Evolutionary conservation across 2,797 vertebrate species (phyloP).

Genomic region (Balearica regulorum): DNA sequence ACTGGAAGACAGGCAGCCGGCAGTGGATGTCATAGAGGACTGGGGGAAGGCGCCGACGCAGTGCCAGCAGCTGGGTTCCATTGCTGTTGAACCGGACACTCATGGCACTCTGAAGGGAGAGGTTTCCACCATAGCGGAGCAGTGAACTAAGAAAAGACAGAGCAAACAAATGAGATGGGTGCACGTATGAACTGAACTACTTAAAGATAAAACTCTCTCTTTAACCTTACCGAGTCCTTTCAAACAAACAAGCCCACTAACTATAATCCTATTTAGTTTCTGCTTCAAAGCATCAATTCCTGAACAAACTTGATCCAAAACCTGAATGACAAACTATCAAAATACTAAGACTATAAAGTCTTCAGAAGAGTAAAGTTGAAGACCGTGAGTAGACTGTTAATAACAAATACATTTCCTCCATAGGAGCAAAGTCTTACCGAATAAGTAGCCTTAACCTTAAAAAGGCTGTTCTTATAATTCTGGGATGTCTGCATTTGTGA

Average conservation of each 20-base stretch:
- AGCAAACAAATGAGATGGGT: background rate
- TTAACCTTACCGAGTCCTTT: background rate
- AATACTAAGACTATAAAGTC: background rate
- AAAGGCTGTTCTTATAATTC: background rate
- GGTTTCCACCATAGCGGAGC: slow-evolving; percentile 93
- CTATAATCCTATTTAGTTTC: background rate
- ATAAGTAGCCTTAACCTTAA: background rate
- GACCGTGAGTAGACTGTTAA: background rate
- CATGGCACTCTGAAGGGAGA: slow-evolving; percentile 97
- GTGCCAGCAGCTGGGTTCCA: slow-evolving; percentile 91
- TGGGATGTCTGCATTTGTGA: background rate
- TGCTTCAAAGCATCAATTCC: background rate
- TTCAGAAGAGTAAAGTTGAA: background rate
- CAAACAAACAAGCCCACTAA: background rate
- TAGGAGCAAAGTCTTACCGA: background rate
- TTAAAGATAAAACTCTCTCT: background rate
- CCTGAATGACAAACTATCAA: background rate
- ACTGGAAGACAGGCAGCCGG: slow-evolving; percentile 96
- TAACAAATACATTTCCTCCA: background rate
- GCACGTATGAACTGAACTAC: fast-evolving
- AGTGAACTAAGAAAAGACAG: slow-evolving; percentile 80
- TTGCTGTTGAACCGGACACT: slow-evolving; percentile 98
- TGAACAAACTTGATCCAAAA: background rate
- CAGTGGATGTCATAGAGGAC: slow-evolving; percentile 98
- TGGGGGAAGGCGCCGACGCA: slow-evolving; percentile 92